A percentile compares a stretch with the other conserved stretches of the same genome.
These are phyloP conservation scores for Rachycentron canadum DNA, from an alignment of 2,797 vertebrate genomes.

Conservation along the genomic window DNA sequence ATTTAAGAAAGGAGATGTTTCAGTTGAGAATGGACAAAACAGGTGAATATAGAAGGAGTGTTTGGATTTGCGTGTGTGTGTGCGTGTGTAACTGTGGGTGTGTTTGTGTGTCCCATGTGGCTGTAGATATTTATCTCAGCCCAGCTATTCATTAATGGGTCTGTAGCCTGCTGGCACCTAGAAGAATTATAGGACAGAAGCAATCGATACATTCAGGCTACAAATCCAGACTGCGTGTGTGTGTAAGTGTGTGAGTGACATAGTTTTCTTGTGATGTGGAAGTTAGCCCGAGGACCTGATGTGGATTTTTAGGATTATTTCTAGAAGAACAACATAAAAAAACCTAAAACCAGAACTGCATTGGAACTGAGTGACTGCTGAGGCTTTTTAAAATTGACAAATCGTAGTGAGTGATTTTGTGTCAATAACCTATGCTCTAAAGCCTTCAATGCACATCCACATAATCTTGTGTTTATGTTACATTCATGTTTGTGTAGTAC, in stretches of 20 bases:
- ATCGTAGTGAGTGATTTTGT: not conserved
- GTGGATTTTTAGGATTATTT: constrained; percentile 44
- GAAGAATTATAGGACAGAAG: constrained; percentile 65
- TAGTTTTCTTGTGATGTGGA: constrained; percentile 39
- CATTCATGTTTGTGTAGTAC: not conserved
- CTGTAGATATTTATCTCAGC: constrained; percentile 63
- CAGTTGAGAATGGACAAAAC: constrained; percentile 21
- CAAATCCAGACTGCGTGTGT: constrained; percentile 29
- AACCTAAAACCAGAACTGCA: constrained; percentile 8
- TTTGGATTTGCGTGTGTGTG: constrained; percentile 10
- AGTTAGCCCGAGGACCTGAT: constrained; percentile 35
- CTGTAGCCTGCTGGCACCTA: constrained; percentile 68
- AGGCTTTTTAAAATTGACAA: constrained; percentile 1
- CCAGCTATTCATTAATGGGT: constrained; percentile 67
- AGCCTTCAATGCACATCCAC: not conserved
- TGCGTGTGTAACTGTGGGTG: not conserved
- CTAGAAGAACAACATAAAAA: constrained; percentile 29
- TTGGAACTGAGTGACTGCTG: not conserved
- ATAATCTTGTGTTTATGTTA: constrained; percentile 4
- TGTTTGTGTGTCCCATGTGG: constrained; percentile 36
- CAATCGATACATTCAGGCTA: constrained; percentile 67
- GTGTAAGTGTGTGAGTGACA: constrained; percentile 21
- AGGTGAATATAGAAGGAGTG: too few relatives aligned
- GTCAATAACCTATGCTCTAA: not conserved
- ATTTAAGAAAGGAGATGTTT: constrained; percentile 25